Evolutionary conservation across 2,888 invertebrate genomes (phyloP), one percentile per base, ranked within the genome.

Genomic region (Meghimatium bilineatum): DNA sequence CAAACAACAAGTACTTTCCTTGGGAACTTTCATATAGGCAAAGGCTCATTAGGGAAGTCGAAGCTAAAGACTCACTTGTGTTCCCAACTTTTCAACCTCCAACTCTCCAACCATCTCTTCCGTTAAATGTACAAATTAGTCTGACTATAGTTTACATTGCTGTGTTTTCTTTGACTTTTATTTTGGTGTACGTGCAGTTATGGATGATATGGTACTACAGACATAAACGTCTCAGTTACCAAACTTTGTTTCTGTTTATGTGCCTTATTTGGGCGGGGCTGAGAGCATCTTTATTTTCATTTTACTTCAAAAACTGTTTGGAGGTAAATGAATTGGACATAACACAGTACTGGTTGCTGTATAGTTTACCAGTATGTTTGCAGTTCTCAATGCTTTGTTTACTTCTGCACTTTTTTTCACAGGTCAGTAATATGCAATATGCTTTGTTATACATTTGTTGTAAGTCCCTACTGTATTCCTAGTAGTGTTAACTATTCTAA

Each of bases 131-230:
- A 29, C 91, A 93, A 81, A 86, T 92, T 17, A 90, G 91, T 72
- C 84, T 93, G 81, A 93, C 93, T 23, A 85, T 90, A 23, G 88
- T 89, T 23, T 92, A 91, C 85, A 91, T 90, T 23, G 85, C 87
- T 14, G 82, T 93, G 49, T 93, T 93, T 85, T 88, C 90, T 8
- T 80, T 91, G 10, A 82, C 93, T 71, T 93, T 93, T 87, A 60
- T 92, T 1, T 87, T 92, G 82, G 91, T 93, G n/a, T 93, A 93
- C 81, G 87, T 91, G 49, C 93, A 93, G 87, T 86, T 93, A 56
- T 93, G 92, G 92, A 92, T 93, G 92, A 93, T 93, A 17, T 90
- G 91, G 88, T 92, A 90, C 84, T 93, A 93, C 87, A 86, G 91
- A 87, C 93, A 93, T 86, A 92, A 91, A 88, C 88, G 92, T 49